These are phyloP conservation scores for Cercopithecus mona DNA, from an alignment of 2,113 vertebrate genomes.

Conservation along the genomic window DNA sequence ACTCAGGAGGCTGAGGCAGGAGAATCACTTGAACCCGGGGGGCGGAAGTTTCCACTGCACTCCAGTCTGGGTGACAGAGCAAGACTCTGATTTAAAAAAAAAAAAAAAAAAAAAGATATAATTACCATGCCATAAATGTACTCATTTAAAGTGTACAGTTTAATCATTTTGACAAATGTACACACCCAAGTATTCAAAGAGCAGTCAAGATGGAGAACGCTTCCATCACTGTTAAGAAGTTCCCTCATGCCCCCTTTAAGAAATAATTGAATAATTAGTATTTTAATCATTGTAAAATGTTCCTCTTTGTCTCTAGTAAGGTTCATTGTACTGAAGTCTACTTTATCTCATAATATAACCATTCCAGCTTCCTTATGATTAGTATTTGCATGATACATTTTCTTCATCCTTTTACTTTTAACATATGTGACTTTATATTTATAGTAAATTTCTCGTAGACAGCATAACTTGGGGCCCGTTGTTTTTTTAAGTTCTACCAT, in stretches of 20 bases:
- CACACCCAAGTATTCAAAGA: neutral
- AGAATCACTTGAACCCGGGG: no score
- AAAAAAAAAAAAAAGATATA: neutral
- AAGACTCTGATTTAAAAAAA: no score
- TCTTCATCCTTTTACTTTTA: neutral
- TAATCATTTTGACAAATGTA: neutral
- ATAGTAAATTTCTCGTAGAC: neutral
- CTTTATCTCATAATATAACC: neutral
- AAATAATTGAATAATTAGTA: neutral
- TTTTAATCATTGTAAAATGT: neutral
- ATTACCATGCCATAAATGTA: neutral
- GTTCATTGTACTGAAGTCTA: neutral
- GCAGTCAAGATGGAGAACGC: neutral
- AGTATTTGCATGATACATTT: neutral
- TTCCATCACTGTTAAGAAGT: neutral
- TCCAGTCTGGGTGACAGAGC: no score
- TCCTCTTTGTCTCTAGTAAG: neutral
- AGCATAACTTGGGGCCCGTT: neutral
- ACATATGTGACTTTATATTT: neutral
- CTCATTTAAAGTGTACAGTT: neutral
- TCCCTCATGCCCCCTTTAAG: neutral
- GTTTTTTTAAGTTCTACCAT: neutral
- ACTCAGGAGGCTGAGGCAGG: no score
- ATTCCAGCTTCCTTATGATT: neutral
- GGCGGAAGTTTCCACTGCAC: no score